A percentile compares a stretch with the other conserved stretches of the same genome.
Evolutionary conservation across 1,140 invertebrate species (phyloP).

Genomic region (Phortica variegata): DNA sequence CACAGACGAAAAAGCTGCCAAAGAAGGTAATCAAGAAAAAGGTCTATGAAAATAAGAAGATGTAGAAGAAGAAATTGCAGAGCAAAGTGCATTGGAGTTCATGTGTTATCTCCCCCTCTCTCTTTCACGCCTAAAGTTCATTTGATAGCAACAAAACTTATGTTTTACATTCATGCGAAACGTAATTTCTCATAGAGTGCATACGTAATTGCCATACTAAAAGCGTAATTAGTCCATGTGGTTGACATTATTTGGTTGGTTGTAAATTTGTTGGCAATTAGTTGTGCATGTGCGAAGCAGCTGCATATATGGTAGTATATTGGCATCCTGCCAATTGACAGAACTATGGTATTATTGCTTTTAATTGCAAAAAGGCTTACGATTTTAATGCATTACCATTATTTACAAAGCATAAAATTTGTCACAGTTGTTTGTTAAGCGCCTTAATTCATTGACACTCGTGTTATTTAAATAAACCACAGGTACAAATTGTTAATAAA

Average conservation of each 20-base stretch:
- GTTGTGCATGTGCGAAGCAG: conserved; percentile 12
- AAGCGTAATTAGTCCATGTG: too few relatives aligned
- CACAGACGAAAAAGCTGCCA: too few relatives aligned
- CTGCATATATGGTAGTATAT: neutral
- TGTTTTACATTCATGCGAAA: neutral
- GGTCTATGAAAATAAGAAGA: too few relatives aligned
- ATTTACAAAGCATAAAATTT: conserved; percentile 11
- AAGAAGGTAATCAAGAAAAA: too few relatives aligned
- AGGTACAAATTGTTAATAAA: too few relatives aligned
- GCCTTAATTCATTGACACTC: neutral
- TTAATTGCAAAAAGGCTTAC: neutral
- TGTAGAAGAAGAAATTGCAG: neutral
- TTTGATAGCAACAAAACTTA: neutral
- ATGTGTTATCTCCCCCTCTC: neutral
- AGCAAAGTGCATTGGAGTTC: neutral
- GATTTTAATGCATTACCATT: conserved; percentile 5
- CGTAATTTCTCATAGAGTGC: neutral
- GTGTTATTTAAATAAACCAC: neutral
- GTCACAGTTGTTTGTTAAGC: conserved; percentile 26
- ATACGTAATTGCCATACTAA: conserved; percentile 11
- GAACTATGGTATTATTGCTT: neutral
- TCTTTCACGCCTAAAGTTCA: neutral
- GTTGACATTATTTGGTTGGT: too few relatives aligned
- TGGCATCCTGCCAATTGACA: neutral
- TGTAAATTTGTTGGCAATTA: conserved; percentile 48